Conservation (phyloP, 1,140 invertebrate genomes). For the Papilio aristodemus region DNA sequence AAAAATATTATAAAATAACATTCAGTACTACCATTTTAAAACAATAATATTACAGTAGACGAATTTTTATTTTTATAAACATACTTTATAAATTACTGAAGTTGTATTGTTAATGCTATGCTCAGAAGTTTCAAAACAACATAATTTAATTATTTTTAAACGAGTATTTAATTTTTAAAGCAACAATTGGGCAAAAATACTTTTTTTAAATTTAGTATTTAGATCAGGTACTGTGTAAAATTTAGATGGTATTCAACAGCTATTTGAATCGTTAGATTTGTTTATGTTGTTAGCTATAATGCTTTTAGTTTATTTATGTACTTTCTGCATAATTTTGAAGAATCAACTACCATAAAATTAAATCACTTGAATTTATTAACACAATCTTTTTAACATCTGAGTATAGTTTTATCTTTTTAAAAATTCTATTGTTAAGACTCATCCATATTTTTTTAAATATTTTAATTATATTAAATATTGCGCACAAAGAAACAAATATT, state of each 20-base stretch:
- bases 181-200: no score
- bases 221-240: no score
- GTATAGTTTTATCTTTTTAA: not conserved
- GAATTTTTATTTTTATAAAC: constrained; percentile 3
- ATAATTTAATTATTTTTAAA: not conserved
- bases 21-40: not conserved
- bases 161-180: no score
- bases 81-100: not conserved
- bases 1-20: not conserved
- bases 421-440: not conserved
- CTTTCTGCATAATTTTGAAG: no score
- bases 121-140: not conserved
- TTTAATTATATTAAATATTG: not conserved
- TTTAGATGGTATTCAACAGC: no score
- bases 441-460: not conserved
- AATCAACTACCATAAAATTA: no score
- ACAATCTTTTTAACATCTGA: not conserved
- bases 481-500: not conserved
- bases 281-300: no score
- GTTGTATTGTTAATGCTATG: not conserved
- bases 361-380: not conserved
- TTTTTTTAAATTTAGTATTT: no score
- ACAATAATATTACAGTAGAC: not conserved
- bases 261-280: no score
- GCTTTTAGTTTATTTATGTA: no score